Evolutionary conservation across 2,113 vertebrate genomes (phyloP).

Genomic region (Ranitomeya variabilis): DNA sequence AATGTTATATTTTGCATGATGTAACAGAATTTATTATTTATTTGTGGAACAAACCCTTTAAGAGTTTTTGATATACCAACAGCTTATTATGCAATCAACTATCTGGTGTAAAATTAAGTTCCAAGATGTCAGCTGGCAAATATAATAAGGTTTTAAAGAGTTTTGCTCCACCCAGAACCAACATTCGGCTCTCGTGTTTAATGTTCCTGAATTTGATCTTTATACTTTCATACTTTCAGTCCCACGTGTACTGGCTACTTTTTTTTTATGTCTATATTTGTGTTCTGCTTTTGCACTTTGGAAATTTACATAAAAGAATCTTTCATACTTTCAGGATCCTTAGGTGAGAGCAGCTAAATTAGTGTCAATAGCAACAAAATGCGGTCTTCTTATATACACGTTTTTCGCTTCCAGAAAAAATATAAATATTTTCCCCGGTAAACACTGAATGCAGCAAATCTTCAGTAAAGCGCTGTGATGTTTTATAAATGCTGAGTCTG

Average conservation of each 20-base stretch:
- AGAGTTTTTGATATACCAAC: too few species aligned
- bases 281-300: slow-evolving; percentile 21
- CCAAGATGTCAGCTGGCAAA: too few species aligned
- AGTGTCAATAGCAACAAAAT: slow-evolving; percentile 47
- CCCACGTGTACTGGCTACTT: not conserved
- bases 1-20: too few species aligned
- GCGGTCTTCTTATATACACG: slow-evolving; percentile 18
- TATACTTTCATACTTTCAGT: not conserved
- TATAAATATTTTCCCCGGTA: slow-evolving; percentile 42
- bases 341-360: not conserved
- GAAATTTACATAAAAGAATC: slow-evolving; percentile 32
- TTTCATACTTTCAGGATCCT: slow-evolving; percentile 15
- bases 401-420: slow-evolving; percentile 44
- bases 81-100: too few species aligned
- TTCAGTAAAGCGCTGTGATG: slow-evolving; percentile 19
- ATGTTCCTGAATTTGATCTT: not conserved
- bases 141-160: not conserved
- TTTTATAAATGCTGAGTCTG: slow-evolving; percentile 32
- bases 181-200: not conserved
- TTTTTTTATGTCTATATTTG: slow-evolving; percentile 6
- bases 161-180: not conserved
- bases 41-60: too few species aligned
- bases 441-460: slow-evolving; percentile 17
- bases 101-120: too few species aligned
- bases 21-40: too few species aligned